Conservation (phyloP, 2,888 invertebrate species). For the Cheilosia vulpina region DNA sequence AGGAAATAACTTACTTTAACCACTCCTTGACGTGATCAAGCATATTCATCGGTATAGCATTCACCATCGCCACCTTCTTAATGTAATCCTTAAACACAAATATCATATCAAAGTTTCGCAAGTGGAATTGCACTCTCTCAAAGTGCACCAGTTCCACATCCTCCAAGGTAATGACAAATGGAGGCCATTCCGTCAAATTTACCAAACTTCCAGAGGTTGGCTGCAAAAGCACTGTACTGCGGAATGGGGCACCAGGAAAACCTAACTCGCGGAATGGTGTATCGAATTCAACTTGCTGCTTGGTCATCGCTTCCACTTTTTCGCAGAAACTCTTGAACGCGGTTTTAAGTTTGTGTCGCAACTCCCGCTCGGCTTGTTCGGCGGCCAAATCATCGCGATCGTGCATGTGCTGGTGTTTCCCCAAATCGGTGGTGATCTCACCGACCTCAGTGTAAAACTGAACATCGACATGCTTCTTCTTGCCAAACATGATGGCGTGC, state of each 20-base stretch:
- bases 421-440: constrained; percentile 99
- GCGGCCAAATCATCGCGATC: constrained; percentile 99
- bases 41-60: constrained; percentile 99
- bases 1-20: constrained; percentile 91
- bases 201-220: constrained; percentile 99
- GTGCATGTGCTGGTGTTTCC: constrained; percentile 99
- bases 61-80: constrained; percentile 97
- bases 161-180: constrained; percentile 98
- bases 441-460: constrained; percentile 99
- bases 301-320: constrained; percentile 97
- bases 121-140: constrained; percentile 98
- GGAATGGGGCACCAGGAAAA: constrained; percentile 98
- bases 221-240: constrained; percentile 97
- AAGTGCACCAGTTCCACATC: constrained; percentile 99
- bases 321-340: constrained; percentile 99
- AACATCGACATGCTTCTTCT: constrained; percentile 99
- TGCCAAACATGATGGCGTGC: constrained; percentile 99
- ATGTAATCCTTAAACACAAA: constrained; percentile 99
- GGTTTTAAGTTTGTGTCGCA: constrained; percentile 97
- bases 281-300: constrained; percentile 98
- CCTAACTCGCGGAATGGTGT: constrained; percentile 99
- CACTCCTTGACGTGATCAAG: constrained; percentile 99
- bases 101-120: constrained; percentile 99
- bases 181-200: constrained; percentile 99
- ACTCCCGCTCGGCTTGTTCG: constrained; percentile 98